phyloP scores from a whole-genome alignment of 2,888 invertebrate genomes.

The Sinohyriopsis cumingii region DNA sequence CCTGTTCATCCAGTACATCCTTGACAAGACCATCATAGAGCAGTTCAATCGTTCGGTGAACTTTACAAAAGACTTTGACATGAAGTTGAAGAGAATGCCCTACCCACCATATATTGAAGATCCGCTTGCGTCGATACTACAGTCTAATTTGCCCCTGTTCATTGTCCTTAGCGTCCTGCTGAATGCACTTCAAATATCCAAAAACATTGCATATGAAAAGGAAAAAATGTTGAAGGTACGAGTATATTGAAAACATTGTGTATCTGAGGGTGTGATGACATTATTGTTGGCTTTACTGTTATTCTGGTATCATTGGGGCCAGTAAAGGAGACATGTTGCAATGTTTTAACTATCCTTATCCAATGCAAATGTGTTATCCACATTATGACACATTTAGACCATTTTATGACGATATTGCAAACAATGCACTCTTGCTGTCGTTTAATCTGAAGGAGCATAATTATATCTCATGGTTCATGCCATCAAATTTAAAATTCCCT shows the following conservation, averaged over 20 bases:
- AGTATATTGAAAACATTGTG: too few species aligned
- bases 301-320: too few species aligned
- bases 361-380: too few species aligned
- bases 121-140: conserved; percentile 79
- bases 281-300: too few species aligned
- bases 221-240: conserved; percentile 75
- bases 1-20: conserved; percentile 77
- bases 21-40: conserved; percentile 73
- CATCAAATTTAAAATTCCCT: too few species aligned
- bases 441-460: too few species aligned
- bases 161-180: conserved; percentile 88
- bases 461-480: too few species aligned
- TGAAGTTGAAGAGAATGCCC: conserved; percentile 79
- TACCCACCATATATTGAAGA: conserved; percentile 83
- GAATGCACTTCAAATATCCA: conserved; percentile 84
- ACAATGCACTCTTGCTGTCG: too few species aligned
- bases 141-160: conserved; percentile 82
- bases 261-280: not conserved
- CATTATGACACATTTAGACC: too few species aligned
- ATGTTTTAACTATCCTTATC: too few species aligned
- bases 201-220: conserved; percentile 83
- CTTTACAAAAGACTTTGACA: conserved; percentile 71
- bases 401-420: too few species aligned
- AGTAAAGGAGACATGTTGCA: too few species aligned
- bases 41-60: conserved; percentile 12